These are phyloP conservation scores for Nesidiocoris tenuis DNA, from an alignment of 2,888 invertebrate species.

Conservation along the genomic window DNA sequence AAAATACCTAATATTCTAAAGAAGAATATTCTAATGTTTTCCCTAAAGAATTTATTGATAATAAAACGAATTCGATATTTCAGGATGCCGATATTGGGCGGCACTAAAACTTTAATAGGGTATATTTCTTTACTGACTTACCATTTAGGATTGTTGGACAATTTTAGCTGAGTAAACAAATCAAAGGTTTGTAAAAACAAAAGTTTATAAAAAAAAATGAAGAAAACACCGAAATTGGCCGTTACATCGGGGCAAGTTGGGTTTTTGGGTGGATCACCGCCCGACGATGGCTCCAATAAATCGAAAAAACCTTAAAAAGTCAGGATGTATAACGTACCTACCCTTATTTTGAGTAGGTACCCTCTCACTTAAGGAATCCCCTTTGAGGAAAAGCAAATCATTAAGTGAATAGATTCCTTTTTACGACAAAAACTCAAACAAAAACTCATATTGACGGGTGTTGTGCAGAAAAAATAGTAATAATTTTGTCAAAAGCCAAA, in stretches of 20 bases:
- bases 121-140: constrained; percentile 39
- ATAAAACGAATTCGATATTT: constrained; percentile 14
- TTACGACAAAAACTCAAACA: too few relatives aligned
- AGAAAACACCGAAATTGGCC: too few relatives aligned
- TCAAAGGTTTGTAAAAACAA: not conserved
- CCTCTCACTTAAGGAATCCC: too few relatives aligned
- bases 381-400: too few relatives aligned
- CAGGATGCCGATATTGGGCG: constrained; percentile 13
- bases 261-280: too few relatives aligned
- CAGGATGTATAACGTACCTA: too few relatives aligned
- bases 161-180: constrained; percentile 24
- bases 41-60: constrained; percentile 40
- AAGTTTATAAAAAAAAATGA: not conserved
- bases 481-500: constrained; percentile 22
- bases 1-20: constrained; percentile 47
- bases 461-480: not conserved
- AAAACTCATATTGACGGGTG: too few relatives aligned
- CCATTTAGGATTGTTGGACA: constrained; percentile 26
- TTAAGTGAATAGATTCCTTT: too few relatives aligned
- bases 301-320: too few relatives aligned
- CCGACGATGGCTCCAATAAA: too few relatives aligned
- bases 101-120: constrained; percentile 17
- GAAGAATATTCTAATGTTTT: constrained; percentile 48
- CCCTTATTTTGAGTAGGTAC: too few relatives aligned
- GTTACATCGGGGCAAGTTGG: too few relatives aligned